phyloP scores from a whole-genome alignment of 2,888 invertebrate genomes.

The Drosophila mimica region DNA sequence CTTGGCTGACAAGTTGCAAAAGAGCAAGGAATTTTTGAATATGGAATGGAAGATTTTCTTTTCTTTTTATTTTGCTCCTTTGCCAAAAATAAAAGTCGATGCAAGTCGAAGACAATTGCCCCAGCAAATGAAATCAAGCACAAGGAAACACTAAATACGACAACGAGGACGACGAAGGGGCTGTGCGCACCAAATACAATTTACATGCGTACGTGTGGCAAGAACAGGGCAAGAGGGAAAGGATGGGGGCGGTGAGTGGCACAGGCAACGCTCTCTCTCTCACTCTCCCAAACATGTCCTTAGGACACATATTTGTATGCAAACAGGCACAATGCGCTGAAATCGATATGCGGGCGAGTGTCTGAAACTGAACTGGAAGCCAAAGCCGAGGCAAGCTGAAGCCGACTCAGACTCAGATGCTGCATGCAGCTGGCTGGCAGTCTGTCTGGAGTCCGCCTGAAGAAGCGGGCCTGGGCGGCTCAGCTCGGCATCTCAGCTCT shows the following conservation, averaged over 20 bases:
- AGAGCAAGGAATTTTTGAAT: constrained; percentile 76
- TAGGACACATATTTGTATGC: constrained; percentile 77
- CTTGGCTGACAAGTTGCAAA: constrained; percentile 78
- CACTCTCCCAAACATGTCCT: constrained; percentile 66
- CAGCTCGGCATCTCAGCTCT: constrained; percentile 23
- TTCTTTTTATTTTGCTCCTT: constrained; percentile 3
- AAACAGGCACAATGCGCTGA: constrained; percentile 78
- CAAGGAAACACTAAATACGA: constrained; percentile 22
- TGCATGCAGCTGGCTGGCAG: constrained; percentile 31
- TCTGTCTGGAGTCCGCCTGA: constrained; percentile 2
- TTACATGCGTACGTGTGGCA: constrained; percentile 80
- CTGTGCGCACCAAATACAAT: constrained; percentile 67
- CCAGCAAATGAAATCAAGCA: constrained; percentile 77
- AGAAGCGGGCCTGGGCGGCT: constrained; percentile 28
- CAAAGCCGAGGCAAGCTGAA: constrained; percentile 34
- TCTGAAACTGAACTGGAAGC: constrained; percentile 11
- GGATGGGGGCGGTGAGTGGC: background rate
- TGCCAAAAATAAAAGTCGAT: constrained; percentile 70
- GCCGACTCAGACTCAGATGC: background rate
- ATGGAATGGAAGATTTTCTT: constrained; percentile 29
- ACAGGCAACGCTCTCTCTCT: constrained; percentile 20
- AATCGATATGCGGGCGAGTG: constrained; percentile 80
- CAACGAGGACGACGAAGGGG: constrained; percentile 48
- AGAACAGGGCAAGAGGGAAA: constrained; percentile 8
- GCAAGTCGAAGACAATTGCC: constrained; percentile 77